Evolutionary conservation across 2,888 invertebrate species (phyloP).

Genomic region (Cataglyphis altisquamis): DNA sequence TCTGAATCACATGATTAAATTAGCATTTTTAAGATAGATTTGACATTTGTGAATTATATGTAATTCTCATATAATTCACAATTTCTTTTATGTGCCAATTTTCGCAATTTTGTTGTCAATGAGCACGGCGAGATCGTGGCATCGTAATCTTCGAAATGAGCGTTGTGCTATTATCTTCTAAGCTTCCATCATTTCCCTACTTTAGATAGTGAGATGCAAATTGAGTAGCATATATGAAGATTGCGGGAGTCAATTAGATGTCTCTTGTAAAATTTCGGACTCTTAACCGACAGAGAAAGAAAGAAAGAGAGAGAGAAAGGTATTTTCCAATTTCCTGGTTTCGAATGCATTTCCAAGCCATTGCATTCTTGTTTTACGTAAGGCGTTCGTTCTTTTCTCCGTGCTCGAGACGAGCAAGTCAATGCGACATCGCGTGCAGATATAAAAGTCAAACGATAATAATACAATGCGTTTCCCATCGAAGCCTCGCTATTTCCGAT

Average conservation of each 20-base stretch:
- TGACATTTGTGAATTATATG: neutral
- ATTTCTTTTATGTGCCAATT: neutral
- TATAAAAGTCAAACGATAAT: conserved; percentile 36
- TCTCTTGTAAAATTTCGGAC: neutral
- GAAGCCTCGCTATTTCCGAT: conserved; percentile 10
- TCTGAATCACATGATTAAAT: neutral
- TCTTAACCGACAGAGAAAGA: neutral
- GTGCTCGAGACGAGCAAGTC: conserved; percentile 7
- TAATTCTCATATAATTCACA: neutral
- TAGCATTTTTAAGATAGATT: neutral
- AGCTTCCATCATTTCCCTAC: neutral
- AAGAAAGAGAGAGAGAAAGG: neutral
- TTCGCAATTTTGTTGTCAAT: neutral
- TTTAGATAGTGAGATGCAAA: neutral
- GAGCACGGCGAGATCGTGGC: neutral
- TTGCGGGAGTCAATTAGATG: neutral
- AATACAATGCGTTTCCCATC: conserved; percentile 30
- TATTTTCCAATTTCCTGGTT: neutral
- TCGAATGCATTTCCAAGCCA: neutral
- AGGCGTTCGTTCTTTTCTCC: conserved; percentile 37
- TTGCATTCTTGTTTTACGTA: conserved; percentile 30
- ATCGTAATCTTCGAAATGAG: conserved; percentile 10
- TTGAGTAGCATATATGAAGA: neutral
- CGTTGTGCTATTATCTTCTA: neutral
- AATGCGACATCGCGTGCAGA: neutral